Percentiles rank a stretch among this genome's conserved stretches.
phyloP scores from a whole-genome alignment of 2,113 vertebrate genomes.

The Daphoenositta chrysoptera region DNA sequence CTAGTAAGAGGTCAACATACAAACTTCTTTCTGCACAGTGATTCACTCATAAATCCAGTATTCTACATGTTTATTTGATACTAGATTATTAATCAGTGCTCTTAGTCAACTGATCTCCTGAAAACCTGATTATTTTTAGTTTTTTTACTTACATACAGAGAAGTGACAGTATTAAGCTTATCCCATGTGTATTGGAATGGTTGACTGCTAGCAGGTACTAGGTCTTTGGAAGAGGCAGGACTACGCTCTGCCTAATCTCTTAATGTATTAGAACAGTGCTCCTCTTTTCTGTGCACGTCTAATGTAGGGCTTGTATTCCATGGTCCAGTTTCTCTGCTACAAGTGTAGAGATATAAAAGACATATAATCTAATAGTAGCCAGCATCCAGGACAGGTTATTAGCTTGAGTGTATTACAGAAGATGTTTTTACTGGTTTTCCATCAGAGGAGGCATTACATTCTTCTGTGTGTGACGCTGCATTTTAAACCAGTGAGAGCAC shows the following conservation, averaged over 20 bases:
- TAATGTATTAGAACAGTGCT: neutral
- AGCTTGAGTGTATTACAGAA: neutral
- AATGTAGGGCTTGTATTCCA: neutral
- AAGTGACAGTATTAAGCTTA: neutral
- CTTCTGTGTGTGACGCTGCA: neutral
- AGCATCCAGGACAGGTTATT: neutral
- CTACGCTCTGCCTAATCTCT: neutral
- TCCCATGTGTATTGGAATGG: neutral
- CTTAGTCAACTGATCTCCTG: neutral
- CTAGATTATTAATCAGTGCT: neutral
- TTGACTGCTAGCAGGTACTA: neutral
- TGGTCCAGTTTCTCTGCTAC: neutral
- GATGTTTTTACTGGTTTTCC: neutral
- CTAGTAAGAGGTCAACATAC: neutral
- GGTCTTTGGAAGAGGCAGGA: neutral
- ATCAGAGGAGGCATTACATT: neutral
- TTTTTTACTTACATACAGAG: neutral
- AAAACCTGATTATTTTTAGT: neutral
- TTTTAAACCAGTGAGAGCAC: neutral
- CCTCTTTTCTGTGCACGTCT: neutral
- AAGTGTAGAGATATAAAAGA: neutral
- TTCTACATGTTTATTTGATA: neutral
- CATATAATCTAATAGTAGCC: fast-evolving
- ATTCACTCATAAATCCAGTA: neutral
- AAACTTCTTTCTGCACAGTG: neutral